Conservation (phyloP, 2,113 vertebrate genomes). For the Probosciger aterrimus region DNA sequence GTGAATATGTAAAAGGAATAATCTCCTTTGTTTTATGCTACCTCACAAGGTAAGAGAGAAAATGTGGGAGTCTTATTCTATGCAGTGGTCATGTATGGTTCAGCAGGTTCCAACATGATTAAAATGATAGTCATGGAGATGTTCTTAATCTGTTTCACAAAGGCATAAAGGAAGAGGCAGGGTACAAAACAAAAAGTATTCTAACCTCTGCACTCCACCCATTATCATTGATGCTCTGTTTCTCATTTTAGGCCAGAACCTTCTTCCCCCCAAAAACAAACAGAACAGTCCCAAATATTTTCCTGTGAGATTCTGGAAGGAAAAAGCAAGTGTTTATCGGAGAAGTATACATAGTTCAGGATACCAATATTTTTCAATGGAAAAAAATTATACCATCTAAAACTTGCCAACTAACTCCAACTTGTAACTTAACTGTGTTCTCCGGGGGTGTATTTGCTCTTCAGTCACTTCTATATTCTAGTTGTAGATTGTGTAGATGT, state of each 20-base stretch:
- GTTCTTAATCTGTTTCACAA: not conserved
- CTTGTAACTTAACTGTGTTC: not conserved
- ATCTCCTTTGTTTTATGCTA: not conserved
- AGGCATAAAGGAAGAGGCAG: not conserved
- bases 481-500: not conserved
- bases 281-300: not conserved
- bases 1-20: not conserved
- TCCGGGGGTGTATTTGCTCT: not conserved
- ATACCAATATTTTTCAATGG: not conserved
- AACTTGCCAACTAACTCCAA: not conserved
- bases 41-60: not conserved
- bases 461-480: not conserved
- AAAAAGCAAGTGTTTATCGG: not conserved
- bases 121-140: not conserved
- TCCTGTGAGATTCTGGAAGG: not conserved
- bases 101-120: not conserved
- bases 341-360: not conserved
- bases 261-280: not conserved
- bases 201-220: not conserved
- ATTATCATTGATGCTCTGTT: not conserved
- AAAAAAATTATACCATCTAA: not conserved
- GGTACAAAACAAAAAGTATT: not conserved
- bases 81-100: not conserved
- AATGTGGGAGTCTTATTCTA: not conserved
- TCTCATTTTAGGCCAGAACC: not conserved